These are phyloP conservation scores for Rhynchopsitta pachyrhyncha DNA, from an alignment of 2,113 vertebrate species.

Conservation along the genomic window DNA sequence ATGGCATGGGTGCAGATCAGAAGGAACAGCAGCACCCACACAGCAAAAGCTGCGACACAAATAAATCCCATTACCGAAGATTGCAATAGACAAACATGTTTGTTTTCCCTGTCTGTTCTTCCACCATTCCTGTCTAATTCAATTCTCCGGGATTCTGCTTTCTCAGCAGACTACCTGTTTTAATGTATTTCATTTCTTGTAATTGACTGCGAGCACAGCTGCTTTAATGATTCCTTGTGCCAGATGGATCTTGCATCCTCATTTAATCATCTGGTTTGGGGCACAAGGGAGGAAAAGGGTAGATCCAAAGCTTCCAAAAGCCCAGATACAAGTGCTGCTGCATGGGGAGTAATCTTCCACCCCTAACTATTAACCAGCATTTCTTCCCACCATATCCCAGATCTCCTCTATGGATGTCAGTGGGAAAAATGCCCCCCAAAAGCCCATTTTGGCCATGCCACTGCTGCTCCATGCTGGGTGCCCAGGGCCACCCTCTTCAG, in stretches of 20 bases:
- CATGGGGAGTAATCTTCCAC: fast-evolving
- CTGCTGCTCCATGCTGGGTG: neutral
- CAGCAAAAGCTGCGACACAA: neutral
- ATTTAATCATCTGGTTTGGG: slow-evolving; percentile 46
- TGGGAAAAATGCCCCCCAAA: neutral
- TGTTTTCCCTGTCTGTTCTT: slow-evolving; percentile 54
- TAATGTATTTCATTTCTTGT: slow-evolving; percentile 53
- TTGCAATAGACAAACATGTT: slow-evolving; percentile 14
- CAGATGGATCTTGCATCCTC: slow-evolving; percentile 34
- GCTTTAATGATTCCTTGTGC: slow-evolving; percentile 20
- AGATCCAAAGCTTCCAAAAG: neutral
- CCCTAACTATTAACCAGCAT: neutral
- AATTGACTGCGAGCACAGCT: slow-evolving; percentile 41
- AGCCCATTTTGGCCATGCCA: neutral
- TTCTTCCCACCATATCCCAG: neutral
- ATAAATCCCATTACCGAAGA: slow-evolving; percentile 11
- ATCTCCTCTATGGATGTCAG: neutral
- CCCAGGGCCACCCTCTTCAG: neutral
- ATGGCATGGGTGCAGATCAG: too few relatives aligned
- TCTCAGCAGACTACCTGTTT: slow-evolving; percentile 65
- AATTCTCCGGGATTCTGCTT: slow-evolving; percentile 39
- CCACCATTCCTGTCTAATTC: slow-evolving; percentile 26
- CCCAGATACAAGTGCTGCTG: neutral
- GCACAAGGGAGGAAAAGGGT: neutral
- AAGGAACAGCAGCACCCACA: neutral